phyloP scores from a whole-genome alignment of 2,888 invertebrate genomes.

The Aspidiotus destructor region DNA sequence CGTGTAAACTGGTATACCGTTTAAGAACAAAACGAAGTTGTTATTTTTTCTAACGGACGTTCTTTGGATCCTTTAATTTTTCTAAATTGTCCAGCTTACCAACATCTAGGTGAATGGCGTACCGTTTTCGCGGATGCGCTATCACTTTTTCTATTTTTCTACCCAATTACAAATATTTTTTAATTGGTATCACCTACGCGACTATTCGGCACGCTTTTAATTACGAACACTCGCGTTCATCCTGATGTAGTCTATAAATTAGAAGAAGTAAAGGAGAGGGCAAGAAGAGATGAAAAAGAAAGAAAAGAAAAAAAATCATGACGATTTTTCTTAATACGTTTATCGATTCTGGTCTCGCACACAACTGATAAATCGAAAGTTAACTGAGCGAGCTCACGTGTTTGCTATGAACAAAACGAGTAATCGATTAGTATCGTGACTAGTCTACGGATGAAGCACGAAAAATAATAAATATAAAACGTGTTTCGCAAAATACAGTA shows the following conservation, averaged over 20 bases:
- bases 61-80: neutral
- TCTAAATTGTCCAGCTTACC: neutral
- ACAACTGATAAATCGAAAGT: conserved; percentile 32
- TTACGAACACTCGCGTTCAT: neutral
- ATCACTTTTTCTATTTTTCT: neutral
- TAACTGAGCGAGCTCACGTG: conserved; percentile 27
- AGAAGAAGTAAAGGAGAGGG: neutral
- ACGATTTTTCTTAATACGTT: neutral
- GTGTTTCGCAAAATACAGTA: conserved; percentile 5
- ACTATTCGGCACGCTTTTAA: neutral
- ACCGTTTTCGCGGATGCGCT: neutral
- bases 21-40: neutral
- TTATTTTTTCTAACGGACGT: neutral
- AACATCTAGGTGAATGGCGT: neutral
- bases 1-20: conserved; percentile 15
- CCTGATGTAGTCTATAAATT: neutral
- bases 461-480: conserved; percentile 30
- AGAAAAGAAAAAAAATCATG: neutral
- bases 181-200: conserved; percentile 1
- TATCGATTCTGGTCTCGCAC: conserved; percentile 2
- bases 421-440: conserved; percentile 33
- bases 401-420: conserved; percentile 22
- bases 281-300: neutral
- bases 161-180: conserved; percentile 1
- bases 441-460: conserved; percentile 27